phyloP scores from a whole-genome alignment of 37 sponge, comb jelly and placozoan genomes.

The Mnemiopsis leidyi region DNA sequence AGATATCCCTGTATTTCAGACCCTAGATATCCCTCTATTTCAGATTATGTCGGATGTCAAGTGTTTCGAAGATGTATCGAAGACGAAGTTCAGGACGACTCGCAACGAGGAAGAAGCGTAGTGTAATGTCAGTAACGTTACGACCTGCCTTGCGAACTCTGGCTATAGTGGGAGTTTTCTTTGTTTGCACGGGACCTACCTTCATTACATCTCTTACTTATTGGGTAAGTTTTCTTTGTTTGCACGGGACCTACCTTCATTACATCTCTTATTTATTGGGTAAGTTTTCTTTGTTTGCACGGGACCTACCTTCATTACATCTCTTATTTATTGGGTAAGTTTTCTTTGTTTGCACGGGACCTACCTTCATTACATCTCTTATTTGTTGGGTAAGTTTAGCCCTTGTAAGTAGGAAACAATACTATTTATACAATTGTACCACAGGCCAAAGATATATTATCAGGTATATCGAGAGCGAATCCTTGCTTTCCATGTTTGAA shows the following conservation, averaged over 20 bases:
- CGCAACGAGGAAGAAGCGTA: neutral
- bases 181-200: constrained; percentile 50
- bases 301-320: constrained; percentile 30
- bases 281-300: constrained; percentile 26
- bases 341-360: too few species aligned
- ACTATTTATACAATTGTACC: too few species aligned
- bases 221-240: constrained; percentile 27
- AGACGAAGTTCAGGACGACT: neutral
- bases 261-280: constrained; percentile 6
- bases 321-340: constrained; percentile 12
- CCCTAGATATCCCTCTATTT: too few species aligned
- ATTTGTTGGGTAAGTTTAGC: too few species aligned
- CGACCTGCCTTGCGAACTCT: constrained; percentile 27
- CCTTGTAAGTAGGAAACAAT: too few species aligned
- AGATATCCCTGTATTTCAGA: too few species aligned
- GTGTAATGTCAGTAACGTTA: neutral
- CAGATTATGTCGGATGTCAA: constrained; percentile 57
- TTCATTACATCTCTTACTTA: constrained; percentile 23
- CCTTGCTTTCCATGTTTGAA: too few species aligned
- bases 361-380: too few species aligned
- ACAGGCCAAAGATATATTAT: too few species aligned
- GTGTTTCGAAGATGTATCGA: constrained; percentile 51
- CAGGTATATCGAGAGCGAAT: too few species aligned
- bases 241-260: constrained; percentile 45
- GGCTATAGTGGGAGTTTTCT: constrained; percentile 42